phyloP scores from a whole-genome alignment of 2,888 invertebrate genomes.

The Sialis lutaria region DNA sequence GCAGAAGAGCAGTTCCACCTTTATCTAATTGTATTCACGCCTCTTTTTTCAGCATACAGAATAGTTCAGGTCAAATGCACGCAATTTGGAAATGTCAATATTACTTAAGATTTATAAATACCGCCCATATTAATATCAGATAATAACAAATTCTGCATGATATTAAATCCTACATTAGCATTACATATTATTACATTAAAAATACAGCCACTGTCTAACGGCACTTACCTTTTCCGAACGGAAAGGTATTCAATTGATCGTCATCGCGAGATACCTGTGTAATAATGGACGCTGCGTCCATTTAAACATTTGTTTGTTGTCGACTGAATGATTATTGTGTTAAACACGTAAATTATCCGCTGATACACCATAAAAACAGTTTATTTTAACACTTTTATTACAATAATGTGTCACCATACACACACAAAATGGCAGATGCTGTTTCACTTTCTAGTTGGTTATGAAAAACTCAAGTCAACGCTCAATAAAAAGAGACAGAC shows the following conservation, averaged over 20 bases:
- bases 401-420: slow-evolving; percentile 11
- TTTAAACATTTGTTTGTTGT: slow-evolving; percentile 49
- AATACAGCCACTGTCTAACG: neutral
- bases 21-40: too few relatives aligned
- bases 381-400: slow-evolving; percentile 4
- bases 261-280: slow-evolving; percentile 97
- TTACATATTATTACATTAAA: too few relatives aligned
- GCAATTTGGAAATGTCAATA: too few relatives aligned
- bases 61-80: too few relatives aligned
- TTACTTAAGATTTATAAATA: too few relatives aligned
- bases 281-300: slow-evolving; percentile 99
- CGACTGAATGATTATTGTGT: slow-evolving; percentile 10
- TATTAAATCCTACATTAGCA: too few relatives aligned
- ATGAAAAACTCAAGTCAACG: neutral
- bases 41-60: too few relatives aligned
- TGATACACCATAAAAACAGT: slow-evolving; percentile 14
- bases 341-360: slow-evolving; percentile 8
- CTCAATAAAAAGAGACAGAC: too few relatives aligned
- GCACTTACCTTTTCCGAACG: slow-evolving; percentile 76
- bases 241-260: slow-evolving; percentile 84
- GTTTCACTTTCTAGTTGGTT: slow-evolving; percentile 10
- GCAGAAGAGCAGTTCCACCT: too few relatives aligned
- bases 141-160: too few relatives aligned
- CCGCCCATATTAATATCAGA: too few relatives aligned
- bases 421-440: slow-evolving; percentile 23